A percentile compares a stretch with the other conserved stretches of the same genome.
Evolutionary conservation across 2,797 vertebrate genomes (phyloP).

Genomic region (Tragopan temminckii): DNA sequence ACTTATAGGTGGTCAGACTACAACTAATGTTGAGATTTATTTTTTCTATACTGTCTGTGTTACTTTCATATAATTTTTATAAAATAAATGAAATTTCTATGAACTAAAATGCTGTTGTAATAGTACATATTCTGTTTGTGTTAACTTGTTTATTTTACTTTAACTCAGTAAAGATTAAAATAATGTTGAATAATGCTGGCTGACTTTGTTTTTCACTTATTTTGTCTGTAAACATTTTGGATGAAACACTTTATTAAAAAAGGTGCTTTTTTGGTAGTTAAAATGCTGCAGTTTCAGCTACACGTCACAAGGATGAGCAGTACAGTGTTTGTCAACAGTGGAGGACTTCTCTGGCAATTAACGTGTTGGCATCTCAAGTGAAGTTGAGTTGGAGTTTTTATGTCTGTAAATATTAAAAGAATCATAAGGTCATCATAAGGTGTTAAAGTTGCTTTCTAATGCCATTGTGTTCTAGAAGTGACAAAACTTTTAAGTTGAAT

Average conservation of each 20-base stretch:
- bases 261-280: not conserved
- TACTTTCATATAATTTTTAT: constrained; percentile 68
- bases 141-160: constrained; percentile 38
- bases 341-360: not conserved
- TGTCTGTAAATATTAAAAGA: not conserved
- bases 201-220: not conserved
- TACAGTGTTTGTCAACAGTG: not conserved
- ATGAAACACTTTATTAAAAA: not conserved
- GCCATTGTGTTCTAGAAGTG: not conserved
- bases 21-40: constrained; percentile 53
- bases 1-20: constrained; percentile 22
- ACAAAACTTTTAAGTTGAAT: not conserved
- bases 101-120: not conserved
- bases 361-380: not conserved
- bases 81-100: constrained; percentile 54
- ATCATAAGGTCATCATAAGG: not conserved
- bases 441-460: not conserved
- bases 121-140: constrained; percentile 11
- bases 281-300: not conserved
- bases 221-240: not conserved
- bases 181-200: not conserved
- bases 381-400: not conserved
- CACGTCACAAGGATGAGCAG: not conserved
- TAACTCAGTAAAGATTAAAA: constrained; percentile 53
- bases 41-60: constrained; percentile 57